phyloP scores from a whole-genome alignment of 2,797 vertebrate genomes.

The Ptychadena robeensis region DNA sequence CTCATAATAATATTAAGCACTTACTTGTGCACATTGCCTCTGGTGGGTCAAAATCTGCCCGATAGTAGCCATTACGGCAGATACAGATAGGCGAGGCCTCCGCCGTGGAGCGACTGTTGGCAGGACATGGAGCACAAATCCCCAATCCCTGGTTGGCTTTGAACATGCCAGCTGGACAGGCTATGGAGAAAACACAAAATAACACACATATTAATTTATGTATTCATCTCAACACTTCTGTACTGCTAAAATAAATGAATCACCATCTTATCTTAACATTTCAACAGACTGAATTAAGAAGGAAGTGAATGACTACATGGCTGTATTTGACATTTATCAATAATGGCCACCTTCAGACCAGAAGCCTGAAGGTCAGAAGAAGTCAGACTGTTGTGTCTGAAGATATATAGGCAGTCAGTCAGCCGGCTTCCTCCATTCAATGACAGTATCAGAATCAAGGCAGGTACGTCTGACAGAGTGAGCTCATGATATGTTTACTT shows the following conservation, averaged over 20 bases:
- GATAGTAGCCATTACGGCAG: conserved; percentile 93
- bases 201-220: neutral
- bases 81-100: conserved; percentile 90
- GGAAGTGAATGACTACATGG: neutral
- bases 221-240: neutral
- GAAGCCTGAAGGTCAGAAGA: conserved; percentile 31
- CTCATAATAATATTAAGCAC: conserved; percentile 65
- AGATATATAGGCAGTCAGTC: conserved; percentile 30
- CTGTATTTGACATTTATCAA: conserved; percentile 6
- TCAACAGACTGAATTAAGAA: neutral
- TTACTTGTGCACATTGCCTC: conserved; percentile 94
- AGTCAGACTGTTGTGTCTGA: conserved; percentile 44
- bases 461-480: conserved; percentile 49
- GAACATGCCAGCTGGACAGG: conserved; percentile 92
- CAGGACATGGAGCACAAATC: conserved; percentile 86
- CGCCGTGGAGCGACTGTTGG: conserved; percentile 90
- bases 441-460: conserved; percentile 37
- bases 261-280: neutral
- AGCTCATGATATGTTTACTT: conserved; percentile 48
- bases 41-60: conserved; percentile 87
- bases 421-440: conserved; percentile 16
- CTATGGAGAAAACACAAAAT: conserved; percentile 72
- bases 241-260: neutral
- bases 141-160: conserved; percentile 91
- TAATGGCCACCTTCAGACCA: conserved; percentile 1